Base-by-base conservation (phyloP, 2,888 invertebrate genomes). In the Pyralis farinalis region DNA sequence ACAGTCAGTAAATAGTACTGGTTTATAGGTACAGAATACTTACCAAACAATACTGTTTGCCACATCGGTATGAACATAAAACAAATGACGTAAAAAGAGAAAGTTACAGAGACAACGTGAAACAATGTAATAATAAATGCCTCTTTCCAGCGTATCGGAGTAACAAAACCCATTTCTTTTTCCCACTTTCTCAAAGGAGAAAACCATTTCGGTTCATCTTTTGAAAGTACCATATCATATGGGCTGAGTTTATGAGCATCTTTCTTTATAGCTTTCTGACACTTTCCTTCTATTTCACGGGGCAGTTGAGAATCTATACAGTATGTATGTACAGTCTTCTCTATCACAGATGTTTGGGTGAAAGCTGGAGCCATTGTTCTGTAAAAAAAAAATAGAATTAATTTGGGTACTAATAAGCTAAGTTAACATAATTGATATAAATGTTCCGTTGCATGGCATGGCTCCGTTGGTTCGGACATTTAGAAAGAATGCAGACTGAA, bases 111-210 rank as follows among this genome's bases (percentile, higher is more conserved):
- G 0, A 84, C 43, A 0, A 91, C 8, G 30, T 75, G 72, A 22
- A 92, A 72, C 7, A 85, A 6, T 1, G 72, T 66, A 31, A 94
- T 91, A 16, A 77, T 71, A 44, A 92, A 78, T 9, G 91, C 79
- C 57, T 92, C 93, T 33, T 71, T 72, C 94, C 93, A 94, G 54
- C 91, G 91, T n/a, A 93, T 76, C 0, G 92, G 91, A 1, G 92
- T 91, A 30, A 90, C 59, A 43, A 92, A 92, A 2, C 91, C 86
- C 43, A 81, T 53, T 3, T 46, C 49, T 49, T 72, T 84, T 51
- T 86, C 88, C 78, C 72, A 80, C 38, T 55, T 49, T 40, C 82
- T 59, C 8, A 82, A 28, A 0, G 58, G 66, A 6, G 52, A 49
- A 12, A 85, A 43, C 28, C 69, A 71, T 20, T 50, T 54, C 0